Conservation (phyloP, 2,113 vertebrate species). For the pig (Sus scrofa) region T2T-Sscrofa CM000824.6:154667001-154667500, state of each 20-base stretch:
- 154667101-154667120: background rate
- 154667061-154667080: background rate
- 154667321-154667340: slow-evolving; percentile 55
- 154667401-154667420: slow-evolving; percentile 3
- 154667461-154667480: background rate
- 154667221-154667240: background rate
- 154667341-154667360: background rate
- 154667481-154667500: background rate
- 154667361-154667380: slow-evolving; percentile 20
- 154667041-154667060: background rate
- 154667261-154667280: slow-evolving; percentile 4
- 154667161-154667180: background rate
- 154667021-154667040: background rate
- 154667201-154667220: background rate
- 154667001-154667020: background rate
- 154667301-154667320: background rate
- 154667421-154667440: slow-evolving; percentile 10
- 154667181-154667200: background rate
- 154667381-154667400: slow-evolving; percentile 1
- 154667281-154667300: slow-evolving; percentile 29
- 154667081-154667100: background rate
- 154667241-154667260: background rate
- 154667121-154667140: background rate
- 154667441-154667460: slow-evolving; percentile 17
- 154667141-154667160: background rate